Evolutionary conservation across 2,113 vertebrate genomes (phyloP).

Genomic region (Camelus dromedarius): DNA sequence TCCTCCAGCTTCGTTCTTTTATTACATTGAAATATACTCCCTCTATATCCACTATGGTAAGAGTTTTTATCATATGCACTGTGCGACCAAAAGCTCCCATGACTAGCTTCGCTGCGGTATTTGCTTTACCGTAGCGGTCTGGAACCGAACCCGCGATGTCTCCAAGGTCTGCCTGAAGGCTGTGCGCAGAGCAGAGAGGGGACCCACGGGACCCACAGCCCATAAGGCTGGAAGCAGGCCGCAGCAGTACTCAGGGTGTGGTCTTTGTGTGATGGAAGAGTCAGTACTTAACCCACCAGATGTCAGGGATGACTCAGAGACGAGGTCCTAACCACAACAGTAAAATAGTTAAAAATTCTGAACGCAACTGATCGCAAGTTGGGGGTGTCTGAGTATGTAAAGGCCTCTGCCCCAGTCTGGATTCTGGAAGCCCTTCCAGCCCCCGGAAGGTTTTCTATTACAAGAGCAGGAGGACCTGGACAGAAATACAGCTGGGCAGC

Average conservation of each 20-base stretch:
- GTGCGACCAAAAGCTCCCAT: not conserved
- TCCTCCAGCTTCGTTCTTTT: no score
- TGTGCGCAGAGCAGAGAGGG: not conserved
- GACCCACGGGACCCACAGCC: accelerated
- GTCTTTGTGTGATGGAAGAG: not conserved
- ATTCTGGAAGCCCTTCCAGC: not conserved
- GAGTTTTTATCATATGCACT: not conserved
- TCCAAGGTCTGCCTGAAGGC: not conserved
- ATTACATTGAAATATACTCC: no score
- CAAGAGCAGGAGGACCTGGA: not conserved
- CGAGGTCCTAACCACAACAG: not conserved
- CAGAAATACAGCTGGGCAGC: not conserved
- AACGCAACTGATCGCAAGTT: not conserved
- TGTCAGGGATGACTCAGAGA: not conserved
- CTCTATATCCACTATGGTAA: no score
- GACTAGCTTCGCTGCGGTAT: not conserved
- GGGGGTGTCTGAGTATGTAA: not conserved
- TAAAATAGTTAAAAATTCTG: not conserved
- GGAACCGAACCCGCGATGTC: not conserved
- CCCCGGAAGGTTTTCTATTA: not conserved
- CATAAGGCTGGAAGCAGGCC: no score
- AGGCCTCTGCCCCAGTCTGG: not conserved
- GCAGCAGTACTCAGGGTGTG: accelerated
- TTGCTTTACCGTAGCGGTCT: no score
- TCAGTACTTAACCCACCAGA: no score